A percentile compares a stretch with the other conserved stretches of the same genome.
Evolutionary conservation across 2,797 vertebrate genomes (phyloP).

Genomic region (Lithobates sylvaticus): DNA sequence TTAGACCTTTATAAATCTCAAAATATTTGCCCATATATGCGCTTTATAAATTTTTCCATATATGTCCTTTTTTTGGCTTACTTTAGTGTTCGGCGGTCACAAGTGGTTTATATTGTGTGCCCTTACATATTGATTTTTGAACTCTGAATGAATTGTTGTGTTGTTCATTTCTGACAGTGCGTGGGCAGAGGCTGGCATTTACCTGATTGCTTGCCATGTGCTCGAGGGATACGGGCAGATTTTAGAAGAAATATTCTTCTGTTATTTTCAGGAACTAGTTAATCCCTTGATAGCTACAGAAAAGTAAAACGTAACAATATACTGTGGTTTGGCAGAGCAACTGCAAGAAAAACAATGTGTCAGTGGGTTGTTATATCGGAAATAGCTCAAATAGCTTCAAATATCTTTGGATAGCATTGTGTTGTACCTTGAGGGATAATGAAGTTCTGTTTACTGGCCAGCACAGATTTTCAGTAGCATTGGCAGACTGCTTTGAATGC

Average conservation of each 20-base stretch:
- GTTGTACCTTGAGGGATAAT: slow-evolving; percentile 11
- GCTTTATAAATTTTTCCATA: not conserved
- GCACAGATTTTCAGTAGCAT: not conserved
- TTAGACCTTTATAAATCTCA: not conserved
- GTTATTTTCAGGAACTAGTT: slow-evolving; percentile 18
- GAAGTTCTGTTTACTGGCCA: not conserved
- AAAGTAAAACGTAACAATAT: not conserved
- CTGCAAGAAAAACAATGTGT: slow-evolving; percentile 26
- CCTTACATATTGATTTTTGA: not conserved
- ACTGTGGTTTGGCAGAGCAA: slow-evolving; percentile 25
- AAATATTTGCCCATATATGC: not conserved
- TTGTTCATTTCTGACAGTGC: slow-evolving; percentile 27
- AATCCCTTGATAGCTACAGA: slow-evolving; percentile 50
- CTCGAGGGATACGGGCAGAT: slow-evolving; percentile 26
- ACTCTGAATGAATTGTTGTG: not conserved
- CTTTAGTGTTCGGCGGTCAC: no score
- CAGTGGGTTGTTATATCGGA: not conserved
- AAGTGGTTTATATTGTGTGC: slow-evolving; percentile 7
- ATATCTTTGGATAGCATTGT: slow-evolving; percentile 15
- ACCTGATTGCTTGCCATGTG: slow-evolving; percentile 41
- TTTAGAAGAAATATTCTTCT: slow-evolving; percentile 27
- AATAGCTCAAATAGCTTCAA: slow-evolving; percentile 8
- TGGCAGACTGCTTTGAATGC: not conserved
- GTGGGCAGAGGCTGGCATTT: slow-evolving; percentile 40
- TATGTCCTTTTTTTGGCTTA: not conserved